phyloP scores from a whole-genome alignment of 2,888 invertebrate species.

The Amphipoea lucens region DNA sequence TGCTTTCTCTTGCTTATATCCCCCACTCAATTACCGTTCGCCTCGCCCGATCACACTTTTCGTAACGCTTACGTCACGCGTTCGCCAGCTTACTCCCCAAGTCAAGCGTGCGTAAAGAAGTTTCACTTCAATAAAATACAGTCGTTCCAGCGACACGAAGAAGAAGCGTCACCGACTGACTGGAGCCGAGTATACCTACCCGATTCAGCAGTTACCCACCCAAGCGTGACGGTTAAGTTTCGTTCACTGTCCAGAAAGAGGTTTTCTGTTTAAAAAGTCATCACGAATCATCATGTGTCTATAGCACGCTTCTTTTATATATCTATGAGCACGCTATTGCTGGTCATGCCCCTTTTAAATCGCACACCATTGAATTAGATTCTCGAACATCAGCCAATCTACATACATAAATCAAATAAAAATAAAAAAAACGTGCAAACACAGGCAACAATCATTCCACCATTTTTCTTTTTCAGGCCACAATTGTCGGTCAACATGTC shows the following conservation, averaged over 20 bases:
- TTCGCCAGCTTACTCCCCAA: too few relatives aligned
- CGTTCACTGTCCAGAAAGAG: neutral
- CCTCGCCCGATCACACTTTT: too few relatives aligned
- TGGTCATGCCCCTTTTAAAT: neutral
- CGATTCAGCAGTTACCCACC: too few relatives aligned
- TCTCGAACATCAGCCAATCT: neutral
- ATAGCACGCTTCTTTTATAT: neutral
- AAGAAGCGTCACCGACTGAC: too few relatives aligned
- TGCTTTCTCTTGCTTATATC: too few relatives aligned
- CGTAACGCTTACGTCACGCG: too few relatives aligned
- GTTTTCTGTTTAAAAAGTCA: neutral
- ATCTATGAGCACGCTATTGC: neutral
- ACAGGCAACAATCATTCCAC: conserved; percentile 15
- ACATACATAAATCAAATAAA: conserved; percentile 1
- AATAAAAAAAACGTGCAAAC: conserved; percentile 2
- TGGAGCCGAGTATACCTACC: too few relatives aligned
- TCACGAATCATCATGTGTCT: neutral
- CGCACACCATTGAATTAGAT: conserved; percentile 5
- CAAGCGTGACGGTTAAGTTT: too few relatives aligned
- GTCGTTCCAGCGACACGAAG: too few relatives aligned
- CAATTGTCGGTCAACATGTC: conserved; percentile 49
- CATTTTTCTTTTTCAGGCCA: conserved; percentile 41
- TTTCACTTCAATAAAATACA: too few relatives aligned
- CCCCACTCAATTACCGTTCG: too few relatives aligned
- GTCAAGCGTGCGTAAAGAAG: too few relatives aligned